Percentiles rank a stretch among this genome's conserved stretches.
Evolutionary conservation across 2,888 invertebrate genomes (phyloP).

Genomic region (Drosophila macrothrix): DNA sequence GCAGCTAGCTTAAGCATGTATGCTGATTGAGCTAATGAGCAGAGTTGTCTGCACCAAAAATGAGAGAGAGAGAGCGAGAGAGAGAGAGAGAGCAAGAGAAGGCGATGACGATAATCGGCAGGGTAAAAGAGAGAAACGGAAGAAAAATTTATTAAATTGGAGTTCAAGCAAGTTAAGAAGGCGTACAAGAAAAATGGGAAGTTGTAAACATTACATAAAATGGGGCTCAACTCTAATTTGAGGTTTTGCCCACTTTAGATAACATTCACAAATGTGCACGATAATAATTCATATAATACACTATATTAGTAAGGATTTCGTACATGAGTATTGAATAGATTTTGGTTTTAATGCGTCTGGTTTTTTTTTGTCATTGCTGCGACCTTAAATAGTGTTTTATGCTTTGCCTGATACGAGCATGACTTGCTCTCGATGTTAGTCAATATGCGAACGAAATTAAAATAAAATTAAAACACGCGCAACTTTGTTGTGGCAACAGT

Average conservation of each 20-base stretch:
- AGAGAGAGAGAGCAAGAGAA: neutral
- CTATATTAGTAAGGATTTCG: constrained; percentile 3
- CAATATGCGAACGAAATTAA: constrained; percentile 11
- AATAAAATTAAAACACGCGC: constrained; percentile 13
- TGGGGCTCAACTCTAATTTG: constrained; percentile 28
- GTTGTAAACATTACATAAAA: neutral
- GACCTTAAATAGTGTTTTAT: constrained; percentile 42
- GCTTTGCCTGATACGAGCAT: constrained; percentile 11
- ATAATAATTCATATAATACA: neutral
- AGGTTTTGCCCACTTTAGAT: neutral
- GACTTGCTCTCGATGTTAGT: constrained; percentile 18
- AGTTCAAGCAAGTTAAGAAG: neutral
- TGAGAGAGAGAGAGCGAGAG: neutral
- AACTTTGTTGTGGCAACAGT: constrained; percentile 1
- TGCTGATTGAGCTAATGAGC: constrained; percentile 38
- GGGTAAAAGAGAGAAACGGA: neutral
- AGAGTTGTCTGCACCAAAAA: constrained; percentile 20
- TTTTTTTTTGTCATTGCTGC: constrained; percentile 41
- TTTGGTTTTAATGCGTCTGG: neutral
- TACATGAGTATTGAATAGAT: neutral
- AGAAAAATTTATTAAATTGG: neutral
- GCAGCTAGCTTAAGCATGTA: constrained; percentile 1
- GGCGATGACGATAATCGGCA: neutral
- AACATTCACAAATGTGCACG: neutral
- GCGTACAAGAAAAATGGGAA: neutral